Conservation (phyloP, 2,888 invertebrate species). For the Caenorhabditis afra region DNA sequence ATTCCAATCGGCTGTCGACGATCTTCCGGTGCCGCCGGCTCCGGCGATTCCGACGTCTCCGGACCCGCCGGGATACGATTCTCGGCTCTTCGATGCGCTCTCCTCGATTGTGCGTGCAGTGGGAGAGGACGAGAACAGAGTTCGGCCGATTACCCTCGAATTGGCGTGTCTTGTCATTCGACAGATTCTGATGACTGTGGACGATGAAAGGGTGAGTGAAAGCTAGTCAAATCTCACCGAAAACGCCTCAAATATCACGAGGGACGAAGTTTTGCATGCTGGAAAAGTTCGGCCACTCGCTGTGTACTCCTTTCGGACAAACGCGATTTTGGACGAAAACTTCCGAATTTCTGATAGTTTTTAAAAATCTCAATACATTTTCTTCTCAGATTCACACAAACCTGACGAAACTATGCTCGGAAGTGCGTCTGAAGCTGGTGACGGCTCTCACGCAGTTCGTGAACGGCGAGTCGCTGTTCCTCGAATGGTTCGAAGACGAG, state of each 20-base stretch:
- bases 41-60: conserved; percentile 1
- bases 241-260: background rate
- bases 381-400: conserved; percentile 45
- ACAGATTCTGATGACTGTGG: conserved; percentile 84
- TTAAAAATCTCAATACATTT: background rate
- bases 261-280: background rate
- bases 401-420: conserved; percentile 48
- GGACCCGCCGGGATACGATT: conserved; percentile 40
- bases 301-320: too few species aligned
- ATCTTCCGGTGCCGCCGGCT: conserved; percentile 18
- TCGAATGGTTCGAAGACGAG: conserved; percentile 99
- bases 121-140: conserved; percentile 85
- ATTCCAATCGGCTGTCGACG: conserved; percentile 55
- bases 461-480: conserved; percentile 94
- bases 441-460: conserved; percentile 68
- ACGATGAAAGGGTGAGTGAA: conserved; percentile 78
- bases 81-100: conserved; percentile 65
- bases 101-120: conserved; percentile 60
- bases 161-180: conserved; percentile 89
- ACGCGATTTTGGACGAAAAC: too few species aligned
- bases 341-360: conserved; percentile 1
- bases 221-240: background rate
- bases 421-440: conserved; percentile 83
- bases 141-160: conserved; percentile 93
- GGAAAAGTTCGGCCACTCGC: too few species aligned